Percentiles rank a stretch among this genome's conserved stretches.
Conservation (phyloP, 2,113 vertebrate genomes). For the Chascanopsetta lugubris region DNA sequence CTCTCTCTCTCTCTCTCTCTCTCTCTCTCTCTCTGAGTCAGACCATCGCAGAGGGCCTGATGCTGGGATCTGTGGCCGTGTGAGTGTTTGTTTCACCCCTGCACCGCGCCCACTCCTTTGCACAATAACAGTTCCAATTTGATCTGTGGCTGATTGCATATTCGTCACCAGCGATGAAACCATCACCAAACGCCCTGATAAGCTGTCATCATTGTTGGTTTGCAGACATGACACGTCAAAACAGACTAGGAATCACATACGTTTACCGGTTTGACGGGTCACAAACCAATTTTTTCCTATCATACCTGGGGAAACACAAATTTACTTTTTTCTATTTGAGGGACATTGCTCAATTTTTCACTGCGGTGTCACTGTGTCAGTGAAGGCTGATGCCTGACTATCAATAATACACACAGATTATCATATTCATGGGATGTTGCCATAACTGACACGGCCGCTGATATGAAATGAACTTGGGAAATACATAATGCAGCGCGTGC, state of each 20-base stretch:
- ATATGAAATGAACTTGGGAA: conserved; percentile 26
- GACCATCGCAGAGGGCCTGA: conserved; percentile 81
- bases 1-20: not conserved
- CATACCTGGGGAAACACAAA: conserved; percentile 15
- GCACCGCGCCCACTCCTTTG: conserved; percentile 45
- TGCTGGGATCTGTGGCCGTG: conserved; percentile 82
- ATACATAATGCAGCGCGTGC: conserved; percentile 35
- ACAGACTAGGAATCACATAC: conserved; percentile 19
- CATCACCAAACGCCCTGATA: conserved; percentile 47
- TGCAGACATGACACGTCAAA: conserved; percentile 28
- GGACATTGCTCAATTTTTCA: not conserved
- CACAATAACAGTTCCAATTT: conserved; percentile 54
- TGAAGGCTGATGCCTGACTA: conserved; percentile 23
- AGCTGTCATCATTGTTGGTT: conserved; percentile 37
- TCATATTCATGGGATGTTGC: conserved; percentile 47
- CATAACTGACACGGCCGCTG: conserved; percentile 30
- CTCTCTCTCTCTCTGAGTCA: conserved; percentile 41
- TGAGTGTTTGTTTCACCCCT: conserved; percentile 71
- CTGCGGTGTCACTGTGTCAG: conserved; percentile 20
- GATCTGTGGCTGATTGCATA: conserved; percentile 27
- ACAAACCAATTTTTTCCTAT: conserved; percentile 26
- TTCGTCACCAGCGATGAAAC: conserved; percentile 29
- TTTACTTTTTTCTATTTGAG: conserved; percentile 15
- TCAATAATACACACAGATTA: conserved; percentile 49
- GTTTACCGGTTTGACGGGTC: conserved; percentile 1